These are phyloP conservation scores for Apodemus agrarius DNA, from an alignment of 2,797 vertebrate genomes.

Conservation along the genomic window DNA sequence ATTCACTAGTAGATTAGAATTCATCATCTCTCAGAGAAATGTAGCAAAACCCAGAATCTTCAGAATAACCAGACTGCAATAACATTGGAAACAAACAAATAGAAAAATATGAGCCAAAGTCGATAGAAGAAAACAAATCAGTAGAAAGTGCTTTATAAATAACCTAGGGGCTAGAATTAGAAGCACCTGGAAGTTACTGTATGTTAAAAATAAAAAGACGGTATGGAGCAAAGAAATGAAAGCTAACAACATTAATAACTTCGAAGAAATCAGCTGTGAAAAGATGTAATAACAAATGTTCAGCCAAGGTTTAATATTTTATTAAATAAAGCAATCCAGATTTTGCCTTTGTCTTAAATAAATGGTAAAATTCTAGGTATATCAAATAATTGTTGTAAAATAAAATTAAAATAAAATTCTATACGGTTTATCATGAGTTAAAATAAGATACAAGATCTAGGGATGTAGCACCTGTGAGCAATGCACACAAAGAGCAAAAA, in stretches of 20 bases:
- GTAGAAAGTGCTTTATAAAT: not conserved
- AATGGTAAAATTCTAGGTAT: not conserved
- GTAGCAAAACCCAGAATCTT: not conserved
- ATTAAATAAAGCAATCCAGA: not conserved
- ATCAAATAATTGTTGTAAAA: not conserved
- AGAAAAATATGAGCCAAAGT: not conserved
- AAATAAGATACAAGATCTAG: not conserved
- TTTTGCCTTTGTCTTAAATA: not conserved
- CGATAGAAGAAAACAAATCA: not conserved
- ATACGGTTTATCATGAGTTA: not conserved
- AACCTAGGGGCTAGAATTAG: not conserved
- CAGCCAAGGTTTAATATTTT: not conserved
- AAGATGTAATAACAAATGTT: not conserved
- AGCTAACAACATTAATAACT: not conserved
- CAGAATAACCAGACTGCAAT: not conserved
- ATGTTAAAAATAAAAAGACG: not conserved
- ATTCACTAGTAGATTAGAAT: not conserved
- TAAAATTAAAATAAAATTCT: not conserved
- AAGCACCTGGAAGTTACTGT: not conserved
- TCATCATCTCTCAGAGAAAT: constrained; percentile 29
- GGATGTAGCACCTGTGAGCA: not conserved
- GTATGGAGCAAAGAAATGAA: not conserved
- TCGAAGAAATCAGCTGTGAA: not conserved
- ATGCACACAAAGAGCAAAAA: not conserved
- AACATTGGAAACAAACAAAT: not conserved